Evolutionary conservation across 2,797 vertebrate species (phyloP).

Genomic region (Myoxocephalus aenaeus): DNA sequence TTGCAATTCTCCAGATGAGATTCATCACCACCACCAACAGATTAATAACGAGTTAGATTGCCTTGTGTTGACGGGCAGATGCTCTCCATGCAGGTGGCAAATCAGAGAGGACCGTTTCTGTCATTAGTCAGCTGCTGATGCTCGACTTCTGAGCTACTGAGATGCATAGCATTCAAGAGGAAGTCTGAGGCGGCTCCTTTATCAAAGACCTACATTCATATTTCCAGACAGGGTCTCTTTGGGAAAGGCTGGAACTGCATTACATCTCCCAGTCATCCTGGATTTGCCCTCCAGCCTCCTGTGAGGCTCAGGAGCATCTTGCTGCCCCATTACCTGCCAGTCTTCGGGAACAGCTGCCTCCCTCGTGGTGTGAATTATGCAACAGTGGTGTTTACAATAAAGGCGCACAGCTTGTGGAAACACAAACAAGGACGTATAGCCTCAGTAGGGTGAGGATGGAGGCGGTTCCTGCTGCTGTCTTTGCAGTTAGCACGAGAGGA

Average conservation of each 20-base stretch:
- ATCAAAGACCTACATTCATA: slow-evolving; percentile 23
- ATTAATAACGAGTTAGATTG: slow-evolving; percentile 64
- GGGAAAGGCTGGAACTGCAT: slow-evolving; percentile 41
- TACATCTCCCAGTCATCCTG: slow-evolving; percentile 44
- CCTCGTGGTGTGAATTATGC: slow-evolving; percentile 71
- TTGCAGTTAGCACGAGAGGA: slow-evolving; percentile 33
- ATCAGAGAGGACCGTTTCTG: slow-evolving; percentile 46
- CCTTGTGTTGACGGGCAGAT: slow-evolving; percentile 71
- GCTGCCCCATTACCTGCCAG: slow-evolving; percentile 63
- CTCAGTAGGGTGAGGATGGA: slow-evolving; percentile 32
- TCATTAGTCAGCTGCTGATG: slow-evolving; percentile 47
- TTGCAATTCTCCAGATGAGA: slow-evolving; percentile 63
- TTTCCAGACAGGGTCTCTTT: slow-evolving; percentile 39
- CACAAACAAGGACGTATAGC: slow-evolving; percentile 60
- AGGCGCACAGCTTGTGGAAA: slow-evolving; percentile 43
- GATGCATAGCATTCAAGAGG: slow-evolving; percentile 24
- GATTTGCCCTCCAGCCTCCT: slow-evolving; percentile 63
- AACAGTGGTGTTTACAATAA: slow-evolving; percentile 64
- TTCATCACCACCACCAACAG: slow-evolving; percentile 60
- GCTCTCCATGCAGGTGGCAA: slow-evolving; percentile 66
- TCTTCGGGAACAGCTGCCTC: slow-evolving; percentile 60
- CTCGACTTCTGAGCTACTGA: slow-evolving; percentile 7
- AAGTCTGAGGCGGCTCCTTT: slow-evolving; percentile 22
- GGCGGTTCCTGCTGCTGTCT: slow-evolving; percentile 41
- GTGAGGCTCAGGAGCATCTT: slow-evolving; percentile 50